Percentiles rank a stretch among this genome's conserved stretches.
phyloP scores from a whole-genome alignment of 2,113 vertebrate species.

The Thamnophis sirtalis region DNA sequence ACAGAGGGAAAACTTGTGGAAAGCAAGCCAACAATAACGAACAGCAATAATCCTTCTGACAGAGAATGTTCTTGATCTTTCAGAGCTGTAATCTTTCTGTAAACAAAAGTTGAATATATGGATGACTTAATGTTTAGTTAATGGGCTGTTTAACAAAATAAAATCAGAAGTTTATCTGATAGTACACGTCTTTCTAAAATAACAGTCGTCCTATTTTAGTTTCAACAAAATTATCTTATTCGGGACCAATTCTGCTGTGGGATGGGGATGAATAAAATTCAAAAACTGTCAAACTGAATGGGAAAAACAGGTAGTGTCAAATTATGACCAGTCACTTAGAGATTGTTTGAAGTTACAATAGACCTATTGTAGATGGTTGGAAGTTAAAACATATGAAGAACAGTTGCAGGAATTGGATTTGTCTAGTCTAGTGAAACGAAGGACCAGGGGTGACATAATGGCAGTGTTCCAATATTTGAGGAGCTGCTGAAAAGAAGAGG shows the following conservation, averaged over 20 bases:
- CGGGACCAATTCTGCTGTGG: background rate
- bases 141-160: slow-evolving; percentile 7
- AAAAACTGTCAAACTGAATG: background rate
- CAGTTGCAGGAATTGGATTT: background rate
- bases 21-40: slow-evolving; percentile 52
- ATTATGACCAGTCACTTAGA: background rate
- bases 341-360: background rate
- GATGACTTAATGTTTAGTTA: slow-evolving; percentile 48
- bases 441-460: background rate
- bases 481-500: background rate
- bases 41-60: slow-evolving; percentile 36
- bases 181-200: slow-evolving; percentile 15
- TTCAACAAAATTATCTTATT: slow-evolving; percentile 7
- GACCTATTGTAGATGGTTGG: background rate
- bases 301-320: background rate
- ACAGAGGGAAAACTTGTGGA: slow-evolving; percentile 35
- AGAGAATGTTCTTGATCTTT: slow-evolving; percentile 29
- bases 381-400: background rate
- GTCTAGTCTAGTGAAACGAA: background rate
- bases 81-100: slow-evolving; percentile 15
- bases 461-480: background rate
- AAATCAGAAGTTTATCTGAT: slow-evolving; percentile 35
- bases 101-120: slow-evolving; percentile 3
- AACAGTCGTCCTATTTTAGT: slow-evolving; percentile 18
- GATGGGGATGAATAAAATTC: background rate